Evolutionary conservation across 2,888 invertebrate genomes (phyloP).

Genomic region (Neuroscelio doddi): DNA sequence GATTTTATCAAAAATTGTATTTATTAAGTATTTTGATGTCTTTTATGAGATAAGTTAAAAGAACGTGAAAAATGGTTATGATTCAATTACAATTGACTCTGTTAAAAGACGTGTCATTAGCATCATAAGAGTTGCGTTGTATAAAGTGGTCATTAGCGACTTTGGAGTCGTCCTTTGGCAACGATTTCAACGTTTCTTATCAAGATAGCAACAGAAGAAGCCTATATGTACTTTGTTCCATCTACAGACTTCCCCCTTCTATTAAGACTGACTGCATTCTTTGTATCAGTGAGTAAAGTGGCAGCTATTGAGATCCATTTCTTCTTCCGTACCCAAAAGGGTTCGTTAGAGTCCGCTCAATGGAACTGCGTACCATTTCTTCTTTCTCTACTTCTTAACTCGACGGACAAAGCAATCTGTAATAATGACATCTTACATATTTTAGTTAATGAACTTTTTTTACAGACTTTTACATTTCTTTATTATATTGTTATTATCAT

Average conservation of each 20-base stretch:
- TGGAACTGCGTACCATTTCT: conserved; percentile 16
- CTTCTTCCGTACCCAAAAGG: conserved; percentile 14
- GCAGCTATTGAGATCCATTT: conserved; percentile 27
- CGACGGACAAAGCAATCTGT: conserved; percentile 3
- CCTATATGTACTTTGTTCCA: conserved; percentile 18
- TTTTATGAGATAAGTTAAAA: no score
- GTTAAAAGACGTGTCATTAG: conserved; percentile 2
- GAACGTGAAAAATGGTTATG: not conserved
- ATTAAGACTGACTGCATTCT: conserved; percentile 23
- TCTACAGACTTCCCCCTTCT: conserved; percentile 16
- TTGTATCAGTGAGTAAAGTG: conserved; percentile 21
- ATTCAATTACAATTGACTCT: not conserved
- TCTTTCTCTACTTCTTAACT: conserved; percentile 9
- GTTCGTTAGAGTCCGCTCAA: conserved; percentile 21
- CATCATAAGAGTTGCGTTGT: not conserved
- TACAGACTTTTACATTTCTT: not conserved
- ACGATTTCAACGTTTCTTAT: conserved; percentile 12
- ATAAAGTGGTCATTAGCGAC: conserved; percentile 2
- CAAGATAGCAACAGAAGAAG: conserved; percentile 6
- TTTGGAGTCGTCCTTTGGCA: conserved; percentile 11
- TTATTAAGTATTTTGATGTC: no score
- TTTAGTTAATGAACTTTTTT: not conserved
- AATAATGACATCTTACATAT: conserved; percentile 6
- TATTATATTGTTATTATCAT: not conserved
- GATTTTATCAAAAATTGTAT: no score